Evolutionary conservation across 2,113 vertebrate species (phyloP), one percentile per base, ranked within the genome.

Genomic region (Oncorhynchus mykiss): DNA sequence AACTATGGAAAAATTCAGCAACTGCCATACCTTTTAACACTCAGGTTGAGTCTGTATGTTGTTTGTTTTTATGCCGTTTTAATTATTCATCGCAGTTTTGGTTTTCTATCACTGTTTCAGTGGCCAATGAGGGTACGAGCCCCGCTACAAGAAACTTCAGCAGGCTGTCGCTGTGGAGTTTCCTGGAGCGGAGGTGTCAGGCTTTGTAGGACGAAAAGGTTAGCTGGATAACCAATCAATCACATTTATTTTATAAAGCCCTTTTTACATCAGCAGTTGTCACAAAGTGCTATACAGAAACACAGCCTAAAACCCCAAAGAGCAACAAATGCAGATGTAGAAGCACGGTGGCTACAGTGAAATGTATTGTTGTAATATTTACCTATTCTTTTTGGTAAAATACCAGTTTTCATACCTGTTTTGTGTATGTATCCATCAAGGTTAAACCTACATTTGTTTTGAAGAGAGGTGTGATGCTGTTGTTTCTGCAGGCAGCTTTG

Each of bases 81-180:
- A 18, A 54, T 54, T 54, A 54, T 54, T 54, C 51, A 54, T 54
- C 49, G 1, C 11, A 16, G 27, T 18, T 5, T 13, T 18, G 24
- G 25, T 67, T 13, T 29, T 67, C 65, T 31, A 6, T 67, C 22
- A 57, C 12, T 76, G 51, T 54, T 54, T 2, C 3, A 98, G 97
- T 51, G 96, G 97, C 9, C 93, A 88, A 74, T 98, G 97, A 84
- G 96, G 97, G 22, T 99, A 98, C 82, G 95, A 89, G 73, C 87
- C 96, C 90, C 96, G 96, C 67, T 99, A 96, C 92, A 92, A 87
- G 93, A 96, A 98, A 78, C 94, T 99, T 87, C 92, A 92, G 4
- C 85, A 6, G 0, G 90, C 88, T 0, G 94, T 98, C 34, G 87
- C 80, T 82, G 93, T 81, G 4, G 94, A 97, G 91, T 97, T 96